Evolutionary conservation across 1,140 invertebrate species (phyloP).

Genomic region (Hormaphis cornu): DNA sequence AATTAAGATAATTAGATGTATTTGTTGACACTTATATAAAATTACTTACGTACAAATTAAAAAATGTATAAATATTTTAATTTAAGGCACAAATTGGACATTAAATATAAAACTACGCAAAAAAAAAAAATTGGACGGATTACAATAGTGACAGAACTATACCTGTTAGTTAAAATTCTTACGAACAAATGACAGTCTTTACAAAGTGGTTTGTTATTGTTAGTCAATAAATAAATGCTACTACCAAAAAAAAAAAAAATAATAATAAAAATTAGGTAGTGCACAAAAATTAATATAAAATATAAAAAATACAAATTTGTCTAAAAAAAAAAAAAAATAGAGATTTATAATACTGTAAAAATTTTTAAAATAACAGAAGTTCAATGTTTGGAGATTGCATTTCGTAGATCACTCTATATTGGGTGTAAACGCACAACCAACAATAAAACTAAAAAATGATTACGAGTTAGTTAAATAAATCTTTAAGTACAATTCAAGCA

Average conservation of each 20-base stretch:
- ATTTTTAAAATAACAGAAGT: conserved; percentile 56
- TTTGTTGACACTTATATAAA: too few relatives aligned
- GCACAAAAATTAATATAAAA: not conserved
- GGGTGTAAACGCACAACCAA: conserved; percentile 71
- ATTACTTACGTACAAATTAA: too few relatives aligned
- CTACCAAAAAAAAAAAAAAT: not conserved
- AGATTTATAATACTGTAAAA: not conserved
- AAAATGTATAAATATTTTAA: too few relatives aligned
- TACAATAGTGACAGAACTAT: not conserved
- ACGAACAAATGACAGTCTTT: conserved; percentile 24
- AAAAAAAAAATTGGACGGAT: conserved; percentile 23
- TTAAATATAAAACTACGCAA: not conserved
- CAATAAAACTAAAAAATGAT: conserved; percentile 65
- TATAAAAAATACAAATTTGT: not conserved
- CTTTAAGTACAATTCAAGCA: conserved; percentile 22
- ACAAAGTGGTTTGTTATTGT: not conserved
- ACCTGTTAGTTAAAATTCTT: not conserved
- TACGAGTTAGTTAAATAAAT: not conserved
- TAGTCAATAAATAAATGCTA: not conserved
- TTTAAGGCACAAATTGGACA: not conserved
- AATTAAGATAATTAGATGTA: too few relatives aligned
- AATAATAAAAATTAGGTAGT: not conserved
- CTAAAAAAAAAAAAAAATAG: not conserved
- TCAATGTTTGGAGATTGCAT: conserved; percentile 81
- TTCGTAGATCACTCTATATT: conserved; percentile 68